Percentiles rank a stretch among this genome's conserved stretches.
Evolutionary conservation across 2,113 vertebrate genomes (phyloP).

Genomic region (Alligator mississippiensis): DNA sequence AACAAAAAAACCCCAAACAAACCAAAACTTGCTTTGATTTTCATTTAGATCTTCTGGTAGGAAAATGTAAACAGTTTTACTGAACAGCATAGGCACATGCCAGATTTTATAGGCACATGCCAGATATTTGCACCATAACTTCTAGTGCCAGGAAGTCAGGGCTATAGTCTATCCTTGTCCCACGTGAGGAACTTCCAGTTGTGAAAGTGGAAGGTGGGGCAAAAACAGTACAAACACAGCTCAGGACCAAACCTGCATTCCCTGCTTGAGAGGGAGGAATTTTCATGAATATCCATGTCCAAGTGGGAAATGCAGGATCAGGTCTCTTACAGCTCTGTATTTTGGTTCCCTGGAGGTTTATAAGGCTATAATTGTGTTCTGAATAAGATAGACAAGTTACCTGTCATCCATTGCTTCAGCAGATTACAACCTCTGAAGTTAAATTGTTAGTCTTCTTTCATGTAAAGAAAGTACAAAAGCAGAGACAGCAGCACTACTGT

Average conservation of each 20-base stretch:
- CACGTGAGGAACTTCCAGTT: constrained; percentile 1
- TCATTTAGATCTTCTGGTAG: constrained; percentile 61
- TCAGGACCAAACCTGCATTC: background rate
- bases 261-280: background rate
- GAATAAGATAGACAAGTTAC: background rate
- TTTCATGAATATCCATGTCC: background rate
- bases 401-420: background rate
- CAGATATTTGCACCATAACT: constrained; percentile 3
- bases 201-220: constrained; percentile 18
- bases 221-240: background rate
- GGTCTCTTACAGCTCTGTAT: background rate
- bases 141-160: constrained; percentile 21
- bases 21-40: constrained; percentile 60
- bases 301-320: background rate
- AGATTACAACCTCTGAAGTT: background rate
- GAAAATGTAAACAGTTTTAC: constrained; percentile 68
- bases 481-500: background rate
- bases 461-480: background rate
- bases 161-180: constrained; percentile 3
- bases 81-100: constrained; percentile 51
- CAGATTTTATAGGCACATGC: constrained; percentile 32
- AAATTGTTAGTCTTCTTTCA: background rate
- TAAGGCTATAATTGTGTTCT: background rate
- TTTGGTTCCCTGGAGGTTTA: background rate
- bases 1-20: background rate